phyloP scores from a whole-genome alignment of 2,797 vertebrate species.

The Sorex maritimensis region DNA sequence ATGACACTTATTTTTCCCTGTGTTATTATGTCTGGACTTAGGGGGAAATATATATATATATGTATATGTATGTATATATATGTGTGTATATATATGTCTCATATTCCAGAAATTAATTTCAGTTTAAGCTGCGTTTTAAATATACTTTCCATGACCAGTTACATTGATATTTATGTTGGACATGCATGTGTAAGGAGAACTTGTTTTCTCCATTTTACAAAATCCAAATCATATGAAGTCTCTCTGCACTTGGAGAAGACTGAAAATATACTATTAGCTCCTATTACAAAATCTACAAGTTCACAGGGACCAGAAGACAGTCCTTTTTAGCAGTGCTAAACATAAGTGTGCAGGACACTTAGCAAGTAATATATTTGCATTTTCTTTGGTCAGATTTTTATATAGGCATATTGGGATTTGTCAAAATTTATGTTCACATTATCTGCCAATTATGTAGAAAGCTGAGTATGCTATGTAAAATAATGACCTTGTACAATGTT shows the following conservation, averaged over 20 bases:
- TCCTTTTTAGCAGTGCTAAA: not conserved
- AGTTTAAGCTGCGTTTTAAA: not conserved
- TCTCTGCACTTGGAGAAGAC: not conserved
- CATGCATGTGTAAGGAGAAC: not conserved
- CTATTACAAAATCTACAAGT: constrained; percentile 6
- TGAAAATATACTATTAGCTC: not conserved
- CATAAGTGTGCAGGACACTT: not conserved
- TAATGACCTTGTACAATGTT: too few relatives aligned
- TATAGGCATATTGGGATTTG: not conserved
- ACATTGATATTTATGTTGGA: not conserved
- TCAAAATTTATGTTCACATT: not conserved
- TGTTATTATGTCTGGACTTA: too few relatives aligned
- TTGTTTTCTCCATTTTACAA: not conserved
- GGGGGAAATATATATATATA: too few relatives aligned
- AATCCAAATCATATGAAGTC: not conserved
- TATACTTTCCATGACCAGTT: not conserved
- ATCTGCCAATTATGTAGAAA: too few relatives aligned
- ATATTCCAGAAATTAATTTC: not conserved
- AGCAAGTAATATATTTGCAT: not conserved
- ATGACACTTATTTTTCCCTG: too few relatives aligned
- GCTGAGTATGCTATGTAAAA: too few relatives aligned
- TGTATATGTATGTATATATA: not conserved
- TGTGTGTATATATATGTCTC: not conserved
- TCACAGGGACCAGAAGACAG: not conserved
- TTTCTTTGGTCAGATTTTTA: constrained; percentile 20